These are phyloP conservation scores for Choloepus didactylus DNA, from an alignment of 2,797 vertebrate genomes.

Conservation along the genomic window DNA sequence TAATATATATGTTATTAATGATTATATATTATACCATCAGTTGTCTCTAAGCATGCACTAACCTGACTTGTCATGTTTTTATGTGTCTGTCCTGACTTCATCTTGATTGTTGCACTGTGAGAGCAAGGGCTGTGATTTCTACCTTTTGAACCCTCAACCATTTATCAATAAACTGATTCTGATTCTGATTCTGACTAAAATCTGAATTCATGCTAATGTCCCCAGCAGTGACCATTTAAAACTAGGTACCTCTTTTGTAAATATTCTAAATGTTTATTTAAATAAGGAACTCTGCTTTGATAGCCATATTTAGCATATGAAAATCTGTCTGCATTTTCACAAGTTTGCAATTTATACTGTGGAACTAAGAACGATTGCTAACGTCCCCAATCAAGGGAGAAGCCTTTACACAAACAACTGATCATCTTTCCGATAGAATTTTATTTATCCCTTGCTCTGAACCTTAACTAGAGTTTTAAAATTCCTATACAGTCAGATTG, in stretches of 20 bases:
- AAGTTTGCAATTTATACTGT: constrained; percentile 63
- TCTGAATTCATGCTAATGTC: constrained; percentile 10
- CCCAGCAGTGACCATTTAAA: not conserved
- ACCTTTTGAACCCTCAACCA: not conserved
- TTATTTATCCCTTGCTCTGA: not conserved
- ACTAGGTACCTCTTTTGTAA: constrained; percentile 48
- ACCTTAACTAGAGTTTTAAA: not conserved
- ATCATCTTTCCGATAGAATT: constrained; percentile 11
- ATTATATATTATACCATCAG: not conserved
- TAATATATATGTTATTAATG: not conserved
- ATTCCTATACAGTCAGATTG: not conserved
- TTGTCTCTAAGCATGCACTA: not conserved
- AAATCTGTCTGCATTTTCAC: constrained; percentile 63
- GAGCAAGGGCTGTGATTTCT: not conserved
- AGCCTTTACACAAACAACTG: constrained; percentile 4
- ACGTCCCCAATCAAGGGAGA: not conserved
- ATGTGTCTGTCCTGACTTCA: not conserved
- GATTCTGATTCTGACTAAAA: not conserved
- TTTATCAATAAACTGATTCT: not conserved
- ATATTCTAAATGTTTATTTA: constrained; percentile 58
- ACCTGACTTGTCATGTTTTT: not conserved
- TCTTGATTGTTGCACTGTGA: not conserved
- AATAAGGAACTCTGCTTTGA: constrained; percentile 60
- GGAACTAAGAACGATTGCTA: constrained; percentile 11
- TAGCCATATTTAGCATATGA: constrained; percentile 30